Percentiles rank a stretch among this genome's conserved stretches.
Conservation (phyloP, 2,888 invertebrate genomes). For the Mactromeris polynyma region DNA sequence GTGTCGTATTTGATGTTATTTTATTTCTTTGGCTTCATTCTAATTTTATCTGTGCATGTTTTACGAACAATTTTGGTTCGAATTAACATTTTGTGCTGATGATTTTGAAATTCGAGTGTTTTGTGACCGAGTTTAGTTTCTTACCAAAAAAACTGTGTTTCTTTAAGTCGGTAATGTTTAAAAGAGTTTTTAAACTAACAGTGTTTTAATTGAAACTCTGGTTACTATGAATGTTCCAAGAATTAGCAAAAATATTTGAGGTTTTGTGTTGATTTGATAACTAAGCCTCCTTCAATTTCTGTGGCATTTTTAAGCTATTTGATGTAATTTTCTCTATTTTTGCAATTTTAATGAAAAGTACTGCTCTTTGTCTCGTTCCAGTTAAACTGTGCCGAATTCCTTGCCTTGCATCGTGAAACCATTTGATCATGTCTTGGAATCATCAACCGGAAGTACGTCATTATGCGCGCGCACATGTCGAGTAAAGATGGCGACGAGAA, state of each 20-base stretch:
- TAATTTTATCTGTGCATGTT: background rate
- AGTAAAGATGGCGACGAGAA: background rate
- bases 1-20: background rate
- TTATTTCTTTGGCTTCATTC: conserved; percentile 15
- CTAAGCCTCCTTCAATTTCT: no score
- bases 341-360: conserved; percentile 14
- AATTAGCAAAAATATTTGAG: background rate
- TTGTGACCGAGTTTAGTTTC: background rate
- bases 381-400: conserved; percentile 71
- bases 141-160: background rate
- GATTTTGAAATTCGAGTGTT: background rate
- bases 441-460: conserved; percentile 33
- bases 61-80: background rate
- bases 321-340: background rate
- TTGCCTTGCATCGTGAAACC: conserved; percentile 70
- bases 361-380: conserved; percentile 68
- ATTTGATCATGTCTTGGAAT: conserved; percentile 40
- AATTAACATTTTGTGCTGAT: background rate
- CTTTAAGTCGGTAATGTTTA: background rate
- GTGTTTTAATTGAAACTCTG: background rate
- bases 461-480: conserved; percentile 32
- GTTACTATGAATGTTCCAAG: background rate
- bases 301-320: no score
- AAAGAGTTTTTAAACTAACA: background rate
- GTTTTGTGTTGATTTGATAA: no score